phyloP scores from a whole-genome alignment of 2,797 vertebrate species.

The Poecile montanus region DNA sequence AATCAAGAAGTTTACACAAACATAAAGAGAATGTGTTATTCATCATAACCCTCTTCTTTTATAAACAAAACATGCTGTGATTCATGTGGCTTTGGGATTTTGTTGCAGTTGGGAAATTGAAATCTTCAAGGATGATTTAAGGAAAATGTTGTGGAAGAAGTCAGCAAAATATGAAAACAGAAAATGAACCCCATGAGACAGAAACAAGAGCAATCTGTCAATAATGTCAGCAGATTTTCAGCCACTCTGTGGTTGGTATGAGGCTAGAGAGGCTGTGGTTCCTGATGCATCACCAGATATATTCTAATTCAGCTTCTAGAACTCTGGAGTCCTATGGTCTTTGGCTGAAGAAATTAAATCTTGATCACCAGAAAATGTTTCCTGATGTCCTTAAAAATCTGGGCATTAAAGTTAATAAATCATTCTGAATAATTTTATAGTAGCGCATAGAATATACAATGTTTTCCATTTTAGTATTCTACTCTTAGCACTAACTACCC shows the following conservation, averaged over 20 bases:
- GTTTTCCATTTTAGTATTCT: not conserved
- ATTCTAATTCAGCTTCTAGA: not conserved
- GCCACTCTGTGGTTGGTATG: not conserved
- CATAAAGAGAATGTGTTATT: not conserved
- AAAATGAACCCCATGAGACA: not conserved
- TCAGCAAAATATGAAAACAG: constrained; percentile 6
- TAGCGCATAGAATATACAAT: not conserved
- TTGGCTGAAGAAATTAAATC: not conserved
- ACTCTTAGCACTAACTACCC: not conserved
- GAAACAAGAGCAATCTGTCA: not conserved
- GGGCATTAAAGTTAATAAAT: not conserved
- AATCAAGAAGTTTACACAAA: constrained; percentile 38
- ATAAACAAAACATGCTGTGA: not conserved
- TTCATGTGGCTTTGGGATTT: not conserved
- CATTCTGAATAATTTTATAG: not conserved
- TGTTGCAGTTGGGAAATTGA: constrained; percentile 4
- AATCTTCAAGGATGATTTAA: constrained; percentile 18
- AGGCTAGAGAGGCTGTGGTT: not conserved
- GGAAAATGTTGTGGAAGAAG: not conserved
- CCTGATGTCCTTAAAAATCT: not conserved
- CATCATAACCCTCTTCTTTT: not conserved
- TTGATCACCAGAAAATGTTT: not conserved
- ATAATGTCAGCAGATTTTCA: not conserved
- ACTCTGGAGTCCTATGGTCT: not conserved
- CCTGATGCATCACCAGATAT: not conserved